phyloP scores from a whole-genome alignment of 2,113 vertebrate species.

The Clarias macrocephalus region DNA sequence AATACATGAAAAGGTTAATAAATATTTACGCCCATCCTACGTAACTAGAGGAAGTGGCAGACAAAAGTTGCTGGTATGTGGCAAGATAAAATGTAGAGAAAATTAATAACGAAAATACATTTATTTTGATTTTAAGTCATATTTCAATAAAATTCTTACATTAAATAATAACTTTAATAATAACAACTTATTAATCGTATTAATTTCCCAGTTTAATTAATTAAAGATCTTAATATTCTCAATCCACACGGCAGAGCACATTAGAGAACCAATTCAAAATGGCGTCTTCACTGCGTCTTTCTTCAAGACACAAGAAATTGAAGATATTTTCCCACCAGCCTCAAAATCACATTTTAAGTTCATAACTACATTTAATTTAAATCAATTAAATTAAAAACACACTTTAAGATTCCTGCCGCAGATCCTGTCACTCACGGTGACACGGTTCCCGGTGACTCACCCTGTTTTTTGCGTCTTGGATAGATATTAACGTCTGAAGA shows the following conservation, averaged over 20 bases:
- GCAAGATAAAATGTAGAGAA: background rate
- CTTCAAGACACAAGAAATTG: background rate
- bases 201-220: background rate
- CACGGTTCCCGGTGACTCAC: background rate
- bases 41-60: background rate
- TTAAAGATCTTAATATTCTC: background rate
- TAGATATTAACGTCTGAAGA: no score
- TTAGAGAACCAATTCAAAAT: background rate
- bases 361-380: background rate
- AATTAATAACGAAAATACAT: no score
- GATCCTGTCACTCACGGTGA: background rate
- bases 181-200: background rate
- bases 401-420: background rate
- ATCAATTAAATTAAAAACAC: background rate
- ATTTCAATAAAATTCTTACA: background rate
- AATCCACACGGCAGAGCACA: background rate
- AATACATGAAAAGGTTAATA: background rate
- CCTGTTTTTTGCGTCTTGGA: background rate
- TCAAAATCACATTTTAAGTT: background rate
- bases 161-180: background rate
- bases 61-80: background rate
- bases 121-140: background rate
- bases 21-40: background rate
- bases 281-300: background rate
- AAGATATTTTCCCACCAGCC: background rate